phyloP scores from a whole-genome alignment of 2,113 vertebrate genomes.

The Dicrurus megarhynchus region DNA sequence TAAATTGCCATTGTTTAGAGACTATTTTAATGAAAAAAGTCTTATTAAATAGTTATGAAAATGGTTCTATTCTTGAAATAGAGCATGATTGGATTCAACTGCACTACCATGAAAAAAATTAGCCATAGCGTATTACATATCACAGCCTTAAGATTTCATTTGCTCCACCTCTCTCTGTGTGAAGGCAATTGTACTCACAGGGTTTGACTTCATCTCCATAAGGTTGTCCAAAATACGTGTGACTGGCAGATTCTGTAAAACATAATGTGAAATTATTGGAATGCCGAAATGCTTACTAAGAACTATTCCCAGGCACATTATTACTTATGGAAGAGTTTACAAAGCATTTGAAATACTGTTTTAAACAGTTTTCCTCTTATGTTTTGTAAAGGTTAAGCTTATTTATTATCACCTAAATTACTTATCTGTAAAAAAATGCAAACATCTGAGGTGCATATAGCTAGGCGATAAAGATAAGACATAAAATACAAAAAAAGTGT shows the following conservation, averaged over 20 bases:
- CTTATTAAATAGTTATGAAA: not conserved
- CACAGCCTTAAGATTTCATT: not conserved
- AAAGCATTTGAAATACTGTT: not conserved
- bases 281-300: not conserved
- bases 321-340: not conserved
- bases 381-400: not conserved
- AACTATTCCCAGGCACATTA: not conserved
- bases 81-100: not conserved
- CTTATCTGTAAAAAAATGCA: not conserved
- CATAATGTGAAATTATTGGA: not conserved
- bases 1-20: not conserved
- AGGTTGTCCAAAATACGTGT: conserved; percentile 91
- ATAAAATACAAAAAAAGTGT: not conserved
- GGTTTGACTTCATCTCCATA: conserved; percentile 95
- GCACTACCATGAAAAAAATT: not conserved
- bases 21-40: not conserved
- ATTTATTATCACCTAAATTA: not conserved
- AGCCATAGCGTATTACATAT: not conserved
- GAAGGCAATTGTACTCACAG: conserved; percentile 75
- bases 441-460: not conserved
- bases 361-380: not conserved
- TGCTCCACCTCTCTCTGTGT: not conserved
- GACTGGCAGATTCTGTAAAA: conserved; percentile 88
- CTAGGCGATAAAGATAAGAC: not conserved
- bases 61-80: not conserved